These are phyloP conservation scores for Corapipo altera DNA, from an alignment of 2,113 vertebrate species.

Conservation along the genomic window DNA sequence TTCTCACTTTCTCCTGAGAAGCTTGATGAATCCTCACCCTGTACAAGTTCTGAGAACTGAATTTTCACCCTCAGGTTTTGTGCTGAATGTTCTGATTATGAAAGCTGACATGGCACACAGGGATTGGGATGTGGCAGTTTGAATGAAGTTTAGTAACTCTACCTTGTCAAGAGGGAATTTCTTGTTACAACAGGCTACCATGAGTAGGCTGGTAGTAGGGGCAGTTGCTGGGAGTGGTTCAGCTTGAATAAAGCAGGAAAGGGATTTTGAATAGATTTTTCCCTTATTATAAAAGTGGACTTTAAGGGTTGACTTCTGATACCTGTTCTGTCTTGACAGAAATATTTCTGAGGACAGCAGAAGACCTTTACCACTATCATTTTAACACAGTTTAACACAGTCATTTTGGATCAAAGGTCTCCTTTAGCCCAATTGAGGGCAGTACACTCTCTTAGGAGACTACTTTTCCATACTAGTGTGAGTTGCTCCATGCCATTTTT, in stretches of 20 bases:
- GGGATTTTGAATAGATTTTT: neutral
- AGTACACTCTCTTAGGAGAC: neutral
- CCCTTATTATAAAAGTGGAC: neutral
- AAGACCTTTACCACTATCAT: neutral
- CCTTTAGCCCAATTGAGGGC: neutral
- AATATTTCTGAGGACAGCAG: neutral
- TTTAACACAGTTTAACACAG: neutral
- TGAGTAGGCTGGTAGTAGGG: neutral
- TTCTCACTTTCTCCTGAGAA: neutral
- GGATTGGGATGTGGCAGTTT: neutral
- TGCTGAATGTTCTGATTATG: neutral
- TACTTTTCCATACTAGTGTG: neutral
- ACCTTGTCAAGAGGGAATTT: neutral
- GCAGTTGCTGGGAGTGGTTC: neutral
- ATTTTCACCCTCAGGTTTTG: neutral
- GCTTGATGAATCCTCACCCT: neutral
- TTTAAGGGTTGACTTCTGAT: neutral
- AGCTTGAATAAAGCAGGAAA: neutral
- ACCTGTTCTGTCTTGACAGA: neutral
- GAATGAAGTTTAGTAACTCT: neutral
- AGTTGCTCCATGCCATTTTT: neutral
- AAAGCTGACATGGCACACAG: rapidly evolving
- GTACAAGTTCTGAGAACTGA: neutral
- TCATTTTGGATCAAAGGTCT: neutral
- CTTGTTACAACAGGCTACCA: neutral